Percentiles rank a stretch among this genome's conserved stretches.
phyloP scores from a whole-genome alignment of 2,888 invertebrate genomes.

The Mechanitis messenoides region DNA sequence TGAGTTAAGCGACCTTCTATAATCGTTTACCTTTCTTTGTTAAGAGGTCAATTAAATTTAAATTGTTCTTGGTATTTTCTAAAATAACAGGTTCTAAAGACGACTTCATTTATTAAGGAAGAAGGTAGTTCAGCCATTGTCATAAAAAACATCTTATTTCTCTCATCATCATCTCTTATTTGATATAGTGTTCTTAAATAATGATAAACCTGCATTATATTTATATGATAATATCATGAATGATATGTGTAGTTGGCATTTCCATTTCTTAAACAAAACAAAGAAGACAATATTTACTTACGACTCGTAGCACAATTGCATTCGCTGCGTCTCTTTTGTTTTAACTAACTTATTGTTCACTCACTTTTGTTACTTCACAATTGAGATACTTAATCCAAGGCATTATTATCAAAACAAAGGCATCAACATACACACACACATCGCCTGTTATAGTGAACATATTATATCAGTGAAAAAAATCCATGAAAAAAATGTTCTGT shows the following conservation, averaged over 20 bases:
- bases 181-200: neutral
- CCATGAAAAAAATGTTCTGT: too few relatives aligned
- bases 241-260: neutral
- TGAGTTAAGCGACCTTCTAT: slow-evolving; percentile 1
- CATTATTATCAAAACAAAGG: neutral
- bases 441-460: too few relatives aligned
- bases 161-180: too few relatives aligned
- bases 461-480: too few relatives aligned
- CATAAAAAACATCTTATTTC: too few relatives aligned
- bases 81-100: too few relatives aligned
- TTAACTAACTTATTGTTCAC: slow-evolving; percentile 1
- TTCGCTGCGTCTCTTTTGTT: neutral
- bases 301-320: neutral
- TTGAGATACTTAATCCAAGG: neutral
- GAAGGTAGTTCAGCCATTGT: too few relatives aligned
- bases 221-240: too few relatives aligned
- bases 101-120: too few relatives aligned
- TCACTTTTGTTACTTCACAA: neutral
- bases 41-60: too few relatives aligned
- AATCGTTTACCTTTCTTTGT: neutral
- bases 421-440: too few relatives aligned
- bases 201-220: neutral
- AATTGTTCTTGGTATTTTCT: too few relatives aligned
- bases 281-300: neutral
- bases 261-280: neutral